Percentiles rank a stretch among this genome's conserved stretches.
phyloP scores from a whole-genome alignment of 1,140 invertebrate species.

The Protaetia brevitarsis region DNA sequence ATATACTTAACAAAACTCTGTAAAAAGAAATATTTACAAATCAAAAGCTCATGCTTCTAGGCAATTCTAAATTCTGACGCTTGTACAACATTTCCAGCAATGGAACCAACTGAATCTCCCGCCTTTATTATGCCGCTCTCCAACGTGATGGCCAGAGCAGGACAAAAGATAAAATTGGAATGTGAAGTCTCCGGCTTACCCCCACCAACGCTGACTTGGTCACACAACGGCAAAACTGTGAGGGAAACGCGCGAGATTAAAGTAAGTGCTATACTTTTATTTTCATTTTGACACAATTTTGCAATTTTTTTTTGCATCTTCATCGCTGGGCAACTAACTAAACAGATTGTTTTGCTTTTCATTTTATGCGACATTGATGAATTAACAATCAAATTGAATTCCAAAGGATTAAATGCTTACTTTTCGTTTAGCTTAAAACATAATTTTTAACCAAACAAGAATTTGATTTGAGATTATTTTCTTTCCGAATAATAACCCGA shows the following conservation, averaged over 20 bases:
- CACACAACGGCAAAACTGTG: conserved; percentile 63
- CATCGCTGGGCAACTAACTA: background rate
- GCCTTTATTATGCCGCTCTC: conserved; percentile 55
- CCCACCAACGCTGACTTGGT: conserved; percentile 60
- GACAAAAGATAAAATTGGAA: conserved; percentile 66
- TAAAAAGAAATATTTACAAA: too few relatives aligned
- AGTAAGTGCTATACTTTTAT: conserved; percentile 45
- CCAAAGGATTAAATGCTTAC: too few relatives aligned
- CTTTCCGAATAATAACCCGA: too few relatives aligned
- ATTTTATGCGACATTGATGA: background rate
- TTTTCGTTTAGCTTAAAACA: too few relatives aligned
- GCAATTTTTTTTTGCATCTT: background rate
- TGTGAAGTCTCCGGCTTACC: conserved; percentile 63
- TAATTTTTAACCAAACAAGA: too few relatives aligned
- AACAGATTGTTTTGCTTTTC: background rate
- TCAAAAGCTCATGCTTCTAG: too few relatives aligned
- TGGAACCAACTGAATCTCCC: conserved; percentile 54
- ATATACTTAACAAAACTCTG: too few relatives aligned
- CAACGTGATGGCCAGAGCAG: conserved; percentile 61
- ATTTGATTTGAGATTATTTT: too few relatives aligned
- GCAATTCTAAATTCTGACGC: background rate
- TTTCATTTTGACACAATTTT: background rate
- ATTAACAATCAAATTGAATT: too few relatives aligned
- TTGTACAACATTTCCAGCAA: conserved; percentile 46
- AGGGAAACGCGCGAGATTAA: conserved; percentile 54